Percentiles rank a stretch among this genome's conserved stretches.
These are phyloP conservation scores for Desoria tigrina DNA, from an alignment of 2,888 invertebrate species.

Conservation along the genomic window DNA sequence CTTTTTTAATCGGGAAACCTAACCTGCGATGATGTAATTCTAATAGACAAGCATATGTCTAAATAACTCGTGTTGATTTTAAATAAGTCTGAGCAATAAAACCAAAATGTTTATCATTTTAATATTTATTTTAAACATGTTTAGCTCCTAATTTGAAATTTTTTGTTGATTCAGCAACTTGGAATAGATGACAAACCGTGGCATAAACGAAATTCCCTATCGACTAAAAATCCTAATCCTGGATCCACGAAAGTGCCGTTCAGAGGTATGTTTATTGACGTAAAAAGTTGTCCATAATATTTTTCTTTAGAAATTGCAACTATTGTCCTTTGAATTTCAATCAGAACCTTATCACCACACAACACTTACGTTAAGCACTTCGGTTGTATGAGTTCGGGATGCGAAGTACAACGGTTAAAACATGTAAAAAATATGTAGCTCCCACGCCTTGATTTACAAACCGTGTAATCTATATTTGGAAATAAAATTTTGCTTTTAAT, in stretches of 20 bases:
- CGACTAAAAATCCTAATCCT: constrained; percentile 54
- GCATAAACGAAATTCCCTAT: constrained; percentile 66
- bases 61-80: constrained; percentile 22
- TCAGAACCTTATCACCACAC: background rate
- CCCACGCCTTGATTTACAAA: constrained; percentile 24
- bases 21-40: constrained; percentile 26
- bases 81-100: constrained; percentile 5
- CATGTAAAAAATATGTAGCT: constrained; percentile 38
- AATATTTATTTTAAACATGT: background rate
- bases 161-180: constrained; percentile 58
- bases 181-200: constrained; percentile 73
- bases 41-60: constrained; percentile 36
- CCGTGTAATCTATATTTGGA: background rate
- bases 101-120: background rate
- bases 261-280: constrained; percentile 43
- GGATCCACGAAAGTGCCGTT: constrained; percentile 51
- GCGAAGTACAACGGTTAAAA: constrained; percentile 34
- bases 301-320: background rate
- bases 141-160: background rate
- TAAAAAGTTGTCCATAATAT: background rate
- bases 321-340: constrained; percentile 1
- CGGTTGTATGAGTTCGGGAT: constrained; percentile 33
- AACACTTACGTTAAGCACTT: constrained; percentile 32
- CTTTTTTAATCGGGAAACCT: too few relatives aligned
- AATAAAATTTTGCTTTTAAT: background rate